A percentile compares a stretch with the other conserved stretches of the same genome.
phyloP scores from a whole-genome alignment of 1,140 invertebrate species.

The Heliothis virescens region DNA sequence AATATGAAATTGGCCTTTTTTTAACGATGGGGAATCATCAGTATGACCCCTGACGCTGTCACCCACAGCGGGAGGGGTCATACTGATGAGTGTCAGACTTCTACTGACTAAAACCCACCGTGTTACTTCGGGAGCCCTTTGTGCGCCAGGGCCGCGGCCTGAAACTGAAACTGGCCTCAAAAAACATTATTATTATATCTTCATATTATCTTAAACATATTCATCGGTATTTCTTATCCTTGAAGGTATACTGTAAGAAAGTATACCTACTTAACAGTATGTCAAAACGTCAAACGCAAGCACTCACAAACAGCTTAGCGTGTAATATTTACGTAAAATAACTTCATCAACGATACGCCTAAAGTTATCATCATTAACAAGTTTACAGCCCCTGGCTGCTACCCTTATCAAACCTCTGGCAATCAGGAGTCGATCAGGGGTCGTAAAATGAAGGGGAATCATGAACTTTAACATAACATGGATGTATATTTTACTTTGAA shows the following conservation, averaged over 20 bases:
- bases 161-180: no score
- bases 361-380: constrained; percentile 34
- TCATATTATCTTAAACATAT: no score
- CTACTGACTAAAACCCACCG: no score
- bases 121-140: no score
- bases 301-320: neutral
- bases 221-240: no score
- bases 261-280: neutral
- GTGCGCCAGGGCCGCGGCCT: no score
- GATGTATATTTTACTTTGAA: neutral
- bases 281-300: neutral
- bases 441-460: constrained; percentile 5
- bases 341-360: constrained; percentile 1
- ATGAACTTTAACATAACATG: neutral
- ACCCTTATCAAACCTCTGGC: constrained; percentile 25
- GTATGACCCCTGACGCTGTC: no score
- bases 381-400: neutral
- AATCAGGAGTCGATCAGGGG: constrained; percentile 30
- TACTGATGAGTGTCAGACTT: no score
- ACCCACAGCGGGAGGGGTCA: no score
- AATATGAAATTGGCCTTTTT: no score
- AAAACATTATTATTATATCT: no score
- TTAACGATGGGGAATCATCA: no score
- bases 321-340: neutral
- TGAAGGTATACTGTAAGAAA: neutral